Conservation (phyloP, 2,113 vertebrate genomes). For the Porphyrio hochstetteri region DNA sequence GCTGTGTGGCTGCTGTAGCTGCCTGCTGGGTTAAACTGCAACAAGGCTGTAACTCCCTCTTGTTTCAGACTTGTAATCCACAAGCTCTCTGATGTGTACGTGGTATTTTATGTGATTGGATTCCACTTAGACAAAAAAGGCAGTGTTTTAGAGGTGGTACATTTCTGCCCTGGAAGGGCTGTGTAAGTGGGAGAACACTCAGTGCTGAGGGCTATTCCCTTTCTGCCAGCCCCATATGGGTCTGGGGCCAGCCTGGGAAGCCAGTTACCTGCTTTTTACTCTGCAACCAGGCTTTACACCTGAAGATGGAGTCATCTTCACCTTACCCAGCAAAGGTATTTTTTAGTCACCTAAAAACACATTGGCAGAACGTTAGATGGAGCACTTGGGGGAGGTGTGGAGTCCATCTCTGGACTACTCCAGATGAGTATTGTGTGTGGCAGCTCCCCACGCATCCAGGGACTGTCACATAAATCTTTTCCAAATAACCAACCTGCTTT, state of each 20-base stretch:
- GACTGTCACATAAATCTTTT: neutral
- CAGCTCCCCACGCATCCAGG: neutral
- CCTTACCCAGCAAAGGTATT: neutral
- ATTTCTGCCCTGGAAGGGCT: neutral
- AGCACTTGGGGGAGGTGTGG: neutral
- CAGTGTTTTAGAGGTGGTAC: neutral
- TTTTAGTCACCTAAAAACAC: neutral
- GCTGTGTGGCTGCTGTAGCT: too few relatives aligned
- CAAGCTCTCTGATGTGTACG: neutral
- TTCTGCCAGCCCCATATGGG: neutral
- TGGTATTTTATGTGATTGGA: neutral
- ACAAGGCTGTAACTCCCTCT: neutral
- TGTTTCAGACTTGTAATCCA: neutral
- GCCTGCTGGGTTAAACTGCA: too few relatives aligned
- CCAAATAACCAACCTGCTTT: neutral
- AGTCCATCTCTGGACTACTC: neutral
- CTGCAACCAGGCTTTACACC: neutral
- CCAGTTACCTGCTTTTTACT: neutral
- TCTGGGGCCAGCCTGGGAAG: too few relatives aligned
- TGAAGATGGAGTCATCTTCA: neutral
- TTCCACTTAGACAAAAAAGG: neutral
- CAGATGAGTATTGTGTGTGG: neutral
- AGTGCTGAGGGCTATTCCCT: neutral
- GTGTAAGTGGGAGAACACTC: neutral
- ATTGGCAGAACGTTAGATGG: neutral